Base-by-base conservation (phyloP, 2,888 invertebrate genomes). In the Synergus gifuensis region DNA sequence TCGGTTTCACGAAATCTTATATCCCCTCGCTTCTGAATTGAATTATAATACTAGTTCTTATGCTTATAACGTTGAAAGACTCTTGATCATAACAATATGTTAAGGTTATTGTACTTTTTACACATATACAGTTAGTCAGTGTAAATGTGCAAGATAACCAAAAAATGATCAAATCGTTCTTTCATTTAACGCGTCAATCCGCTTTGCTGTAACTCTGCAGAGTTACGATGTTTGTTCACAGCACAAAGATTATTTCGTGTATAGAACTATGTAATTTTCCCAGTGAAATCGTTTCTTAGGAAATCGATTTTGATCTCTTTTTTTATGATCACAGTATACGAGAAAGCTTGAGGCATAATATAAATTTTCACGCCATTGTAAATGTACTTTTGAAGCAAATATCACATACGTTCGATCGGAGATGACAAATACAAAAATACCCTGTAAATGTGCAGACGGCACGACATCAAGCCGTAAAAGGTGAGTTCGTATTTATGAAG, bases 381-480 rank as follows among this genome's bases (percentile, higher is more conserved):
- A 73, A 73, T 49, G 49, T 54, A 36, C 49, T 73, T 73, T 54
- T 49, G 49, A 28, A 28, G 69, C 49, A 73, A 73, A 49, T 73
- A 73, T 73, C 69, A 36, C 14, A 49, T 36, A 73, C 22, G 49
- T 73, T 73, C 49, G 69, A 73, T 73, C 7, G 28, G 28, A 28
- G 69, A 54, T 49, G 69, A 49, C 69, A 73, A 49, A 73, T 49
- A 73, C 36, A 28, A 73, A 67, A 67, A 67, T 66, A 5, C 12
- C n/a, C 36, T 54, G 36, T 22, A 60, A 62, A 76, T 76, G 62
- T 76, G 28, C 76, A 46, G 40, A 62, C 22, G 76, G 60, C 76
- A 76, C 62, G 76, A 62, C 62, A 76, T 76, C 58, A 4, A 42
- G 76, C 63, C 73, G 73, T 73, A 73, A 73, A 73, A 73, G 36